phyloP scores from a whole-genome alignment of 2,797 vertebrate species.

The Hoplostethus mediterraneus region DNA sequence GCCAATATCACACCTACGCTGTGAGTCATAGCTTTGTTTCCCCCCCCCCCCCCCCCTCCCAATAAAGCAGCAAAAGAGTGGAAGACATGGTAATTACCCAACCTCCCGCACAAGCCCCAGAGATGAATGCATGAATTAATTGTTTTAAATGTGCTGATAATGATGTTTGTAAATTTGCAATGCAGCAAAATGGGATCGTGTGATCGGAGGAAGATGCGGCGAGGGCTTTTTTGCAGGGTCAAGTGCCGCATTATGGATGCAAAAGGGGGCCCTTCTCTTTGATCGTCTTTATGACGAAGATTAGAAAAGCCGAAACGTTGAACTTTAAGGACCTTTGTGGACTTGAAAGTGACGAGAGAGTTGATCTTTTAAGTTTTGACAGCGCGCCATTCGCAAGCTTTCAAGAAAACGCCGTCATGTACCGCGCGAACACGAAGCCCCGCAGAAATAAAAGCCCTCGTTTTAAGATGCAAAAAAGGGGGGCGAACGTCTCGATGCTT shows the following conservation, averaged over 20 bases:
- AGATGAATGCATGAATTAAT: conserved; percentile 73
- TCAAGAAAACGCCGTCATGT: too few relatives aligned
- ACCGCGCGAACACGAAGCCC: too few relatives aligned
- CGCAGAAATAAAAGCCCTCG: too few relatives aligned
- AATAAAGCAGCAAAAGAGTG: conserved; percentile 43
- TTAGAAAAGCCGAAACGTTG: neutral
- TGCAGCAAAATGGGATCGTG: conserved; percentile 60
- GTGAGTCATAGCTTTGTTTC: conserved; percentile 24
- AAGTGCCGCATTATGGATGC: conserved; percentile 20
- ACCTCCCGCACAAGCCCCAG: conserved; percentile 58
- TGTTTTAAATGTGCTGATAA: conserved; percentile 79
- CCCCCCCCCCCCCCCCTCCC: conserved; percentile 11
- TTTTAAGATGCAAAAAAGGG: too few relatives aligned
- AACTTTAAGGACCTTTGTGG: neutral
- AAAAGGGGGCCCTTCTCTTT: neutral
- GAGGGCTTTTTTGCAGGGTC: conserved; percentile 25
- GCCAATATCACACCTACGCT: neutral
- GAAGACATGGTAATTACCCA: conserved; percentile 62
- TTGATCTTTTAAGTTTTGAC: neutral
- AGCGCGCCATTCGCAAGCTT: neutral
- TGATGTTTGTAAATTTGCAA: conserved; percentile 68
- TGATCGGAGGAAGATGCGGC: conserved; percentile 12
- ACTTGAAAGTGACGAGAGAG: neutral
- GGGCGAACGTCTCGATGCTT: too few relatives aligned
- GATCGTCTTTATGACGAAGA: neutral